phyloP scores from a whole-genome alignment of 2,888 invertebrate species.

The Aleiodes leptofemur region DNA sequence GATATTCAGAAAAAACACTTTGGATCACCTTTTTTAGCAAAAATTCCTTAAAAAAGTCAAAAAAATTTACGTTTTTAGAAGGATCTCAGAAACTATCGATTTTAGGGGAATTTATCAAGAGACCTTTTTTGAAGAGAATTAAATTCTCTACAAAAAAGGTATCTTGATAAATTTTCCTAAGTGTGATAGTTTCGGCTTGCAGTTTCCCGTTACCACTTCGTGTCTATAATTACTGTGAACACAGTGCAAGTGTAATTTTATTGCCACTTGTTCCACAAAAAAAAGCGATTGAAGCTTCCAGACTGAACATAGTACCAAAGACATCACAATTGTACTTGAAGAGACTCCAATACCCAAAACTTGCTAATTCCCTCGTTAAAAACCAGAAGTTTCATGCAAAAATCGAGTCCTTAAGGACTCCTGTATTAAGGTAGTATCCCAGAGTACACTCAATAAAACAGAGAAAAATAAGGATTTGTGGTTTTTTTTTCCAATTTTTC shows the following conservation, averaged over 20 bases:
- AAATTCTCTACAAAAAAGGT: background rate
- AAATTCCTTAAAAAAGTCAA: too few species aligned
- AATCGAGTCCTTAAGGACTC: background rate
- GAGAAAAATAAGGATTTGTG: too few species aligned
- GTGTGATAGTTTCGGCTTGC: too few species aligned
- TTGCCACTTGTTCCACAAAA: conserved; percentile 11
- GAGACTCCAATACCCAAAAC: background rate
- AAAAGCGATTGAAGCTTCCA: background rate
- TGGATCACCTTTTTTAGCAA: too few species aligned
- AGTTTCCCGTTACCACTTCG: background rate
- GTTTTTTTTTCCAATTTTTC: too few species aligned
- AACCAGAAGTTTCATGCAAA: background rate
- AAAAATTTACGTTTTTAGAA: too few species aligned
- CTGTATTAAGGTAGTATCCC: background rate
- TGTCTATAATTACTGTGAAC: background rate
- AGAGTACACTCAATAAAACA: too few species aligned
- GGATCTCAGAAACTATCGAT: too few species aligned
- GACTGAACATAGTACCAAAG: background rate
- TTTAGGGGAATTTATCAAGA: too few species aligned
- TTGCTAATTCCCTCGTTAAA: too few species aligned
- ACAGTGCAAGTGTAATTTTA: conserved; percentile 32
- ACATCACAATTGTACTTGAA: conserved; percentile 28
- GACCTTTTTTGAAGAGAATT: too few species aligned
- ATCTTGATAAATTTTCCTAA: too few species aligned
- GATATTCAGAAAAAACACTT: background rate